Evolutionary conservation across 2,113 vertebrate species (phyloP).

Genomic region (Cavia aperea): DNA sequence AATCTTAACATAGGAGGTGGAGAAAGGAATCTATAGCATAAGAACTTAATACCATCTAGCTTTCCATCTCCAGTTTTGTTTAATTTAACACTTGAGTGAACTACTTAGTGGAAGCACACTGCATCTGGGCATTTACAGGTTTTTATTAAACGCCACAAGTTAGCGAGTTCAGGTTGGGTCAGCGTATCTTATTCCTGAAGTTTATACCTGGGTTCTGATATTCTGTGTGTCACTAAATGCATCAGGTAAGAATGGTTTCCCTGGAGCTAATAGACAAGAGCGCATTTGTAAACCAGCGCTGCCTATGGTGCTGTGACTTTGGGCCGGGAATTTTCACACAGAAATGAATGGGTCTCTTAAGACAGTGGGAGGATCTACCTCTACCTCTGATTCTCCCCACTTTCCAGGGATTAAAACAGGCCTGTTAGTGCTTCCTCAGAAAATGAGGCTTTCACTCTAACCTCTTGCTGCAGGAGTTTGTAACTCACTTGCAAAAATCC

Average conservation of each 20-base stretch:
- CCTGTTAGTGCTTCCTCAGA: slow-evolving; percentile 42
- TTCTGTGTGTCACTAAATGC: slow-evolving; percentile 61
- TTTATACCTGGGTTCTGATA: slow-evolving; percentile 46
- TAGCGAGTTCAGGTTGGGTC: slow-evolving; percentile 53
- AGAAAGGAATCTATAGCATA: slow-evolving; percentile 33
- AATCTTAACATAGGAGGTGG: slow-evolving; percentile 21
- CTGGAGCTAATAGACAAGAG: slow-evolving; percentile 40
- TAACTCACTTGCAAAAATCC: neutral
- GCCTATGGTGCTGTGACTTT: slow-evolving; percentile 6
- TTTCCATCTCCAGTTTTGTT: slow-evolving; percentile 67
- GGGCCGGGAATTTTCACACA: slow-evolving; percentile 59
- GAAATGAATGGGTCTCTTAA: slow-evolving; percentile 63
- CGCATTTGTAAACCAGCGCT: slow-evolving; percentile 42
- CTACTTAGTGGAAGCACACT: neutral
- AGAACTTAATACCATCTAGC: slow-evolving; percentile 63
- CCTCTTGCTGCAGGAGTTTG: slow-evolving; percentile 40
- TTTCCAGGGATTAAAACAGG: slow-evolving; percentile 71
- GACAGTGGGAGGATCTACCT: slow-evolving; percentile 66
- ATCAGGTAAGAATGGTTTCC: slow-evolving; percentile 57
- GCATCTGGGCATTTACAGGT: slow-evolving; percentile 23
- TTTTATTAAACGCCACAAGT: slow-evolving; percentile 66
- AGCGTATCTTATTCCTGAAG: slow-evolving; percentile 51
- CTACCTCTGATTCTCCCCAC: slow-evolving; percentile 58
- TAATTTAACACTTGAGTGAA: slow-evolving; percentile 67
- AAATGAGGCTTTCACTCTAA: slow-evolving; percentile 61